Evolutionary conservation across 2,888 invertebrate genomes (phyloP).

Genomic region (Globia sparganii): DNA sequence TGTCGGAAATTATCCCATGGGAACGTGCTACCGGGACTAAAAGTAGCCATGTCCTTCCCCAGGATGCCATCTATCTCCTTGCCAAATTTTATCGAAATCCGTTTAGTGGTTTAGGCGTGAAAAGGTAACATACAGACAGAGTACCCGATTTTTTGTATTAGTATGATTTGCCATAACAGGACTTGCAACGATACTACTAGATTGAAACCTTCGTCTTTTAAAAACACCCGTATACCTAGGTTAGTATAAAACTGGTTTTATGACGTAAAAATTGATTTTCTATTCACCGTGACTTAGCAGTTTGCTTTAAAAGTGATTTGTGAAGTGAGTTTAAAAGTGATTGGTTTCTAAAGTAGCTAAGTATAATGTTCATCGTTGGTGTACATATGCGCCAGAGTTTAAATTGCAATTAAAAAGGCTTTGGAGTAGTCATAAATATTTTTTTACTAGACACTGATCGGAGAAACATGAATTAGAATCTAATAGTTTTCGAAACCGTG

Average conservation of each 20-base stretch:
- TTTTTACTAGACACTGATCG: neutral
- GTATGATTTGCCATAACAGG: too few relatives aligned
- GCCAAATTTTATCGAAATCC: too few relatives aligned
- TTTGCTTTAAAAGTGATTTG: too few relatives aligned
- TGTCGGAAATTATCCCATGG: too few relatives aligned
- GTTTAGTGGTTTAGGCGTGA: too few relatives aligned
- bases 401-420: neutral
- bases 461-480: neutral
- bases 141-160: too few relatives aligned
- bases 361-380: neutral
- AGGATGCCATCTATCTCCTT: too few relatives aligned
- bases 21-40: too few relatives aligned
- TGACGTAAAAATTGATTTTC: conserved; percentile 1
- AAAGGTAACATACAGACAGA: too few relatives aligned
- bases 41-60: too few relatives aligned
- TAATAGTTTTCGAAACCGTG: neutral
- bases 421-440: neutral
- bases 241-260: conserved; percentile 7
- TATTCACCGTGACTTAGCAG: conserved; percentile 27
- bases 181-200: neutral
- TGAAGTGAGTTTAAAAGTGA: conserved; percentile 15
- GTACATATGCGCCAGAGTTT: neutral
- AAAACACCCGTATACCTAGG: too few relatives aligned
- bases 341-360: conserved; percentile 10
- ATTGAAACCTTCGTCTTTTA: neutral